phyloP scores from a whole-genome alignment of 1,140 invertebrate genomes.

The Meloidogyne exigua region DNA sequence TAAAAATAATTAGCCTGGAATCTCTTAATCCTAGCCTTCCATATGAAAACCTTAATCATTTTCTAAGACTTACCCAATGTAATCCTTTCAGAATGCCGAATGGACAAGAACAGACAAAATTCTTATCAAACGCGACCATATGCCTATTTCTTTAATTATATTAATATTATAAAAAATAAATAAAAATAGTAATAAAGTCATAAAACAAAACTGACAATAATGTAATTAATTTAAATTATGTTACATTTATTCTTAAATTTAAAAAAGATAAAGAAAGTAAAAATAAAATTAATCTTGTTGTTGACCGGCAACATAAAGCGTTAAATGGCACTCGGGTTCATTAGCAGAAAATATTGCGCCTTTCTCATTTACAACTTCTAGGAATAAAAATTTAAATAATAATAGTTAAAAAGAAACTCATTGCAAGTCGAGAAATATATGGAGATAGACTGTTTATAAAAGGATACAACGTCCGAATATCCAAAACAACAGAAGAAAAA shows the following conservation, averaged over 20 bases:
- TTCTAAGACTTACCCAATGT: constrained; percentile 33
- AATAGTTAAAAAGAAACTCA: constrained; percentile 9
- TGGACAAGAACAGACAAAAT: constrained; percentile 33
- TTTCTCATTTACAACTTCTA: constrained; percentile 17
- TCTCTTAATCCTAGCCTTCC: neutral
- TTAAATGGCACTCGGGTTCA: constrained; percentile 21
- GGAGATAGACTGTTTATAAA: constrained; percentile 8
- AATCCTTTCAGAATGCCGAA: constrained; percentile 40
- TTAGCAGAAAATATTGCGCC: constrained; percentile 25
- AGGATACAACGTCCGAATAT: constrained; percentile 12
- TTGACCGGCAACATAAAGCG: constrained; percentile 17
- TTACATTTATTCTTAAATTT: neutral
- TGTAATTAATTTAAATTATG: neutral
- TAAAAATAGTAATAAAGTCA: no score
- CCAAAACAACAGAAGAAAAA: constrained; percentile 15
- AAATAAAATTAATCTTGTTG: constrained; percentile 8
- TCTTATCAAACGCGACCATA: constrained; percentile 24
- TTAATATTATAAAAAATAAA: neutral
- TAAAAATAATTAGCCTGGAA: neutral
- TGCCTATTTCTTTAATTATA: neutral
- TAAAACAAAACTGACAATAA: neutral
- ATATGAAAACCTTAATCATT: neutral
- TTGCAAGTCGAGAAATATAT: constrained; percentile 6
- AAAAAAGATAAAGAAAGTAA: neutral
- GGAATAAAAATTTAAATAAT: constrained; percentile 6